Evolutionary conservation across 2,888 invertebrate genomes (phyloP), one percentile per base, ranked within the genome.

Genomic region (Belgica antarctica): DNA sequence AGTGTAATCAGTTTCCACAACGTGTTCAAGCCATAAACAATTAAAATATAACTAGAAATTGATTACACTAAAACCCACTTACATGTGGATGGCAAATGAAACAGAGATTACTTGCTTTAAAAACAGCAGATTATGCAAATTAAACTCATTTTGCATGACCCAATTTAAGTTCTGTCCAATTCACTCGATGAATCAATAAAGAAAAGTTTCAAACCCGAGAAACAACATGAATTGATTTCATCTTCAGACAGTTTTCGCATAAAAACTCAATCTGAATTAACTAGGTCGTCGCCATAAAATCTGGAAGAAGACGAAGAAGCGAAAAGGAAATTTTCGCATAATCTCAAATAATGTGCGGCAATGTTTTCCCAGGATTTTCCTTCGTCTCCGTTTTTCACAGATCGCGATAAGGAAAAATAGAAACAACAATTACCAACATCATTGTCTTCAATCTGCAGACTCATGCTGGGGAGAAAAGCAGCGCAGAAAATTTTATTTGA

Each of bases 221-320:
- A n/a, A 10, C 10, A 31, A 15, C n/a, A n/a, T 12, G n/a, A 41
- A 41, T 41, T 41, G 41, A 41, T 41, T 41, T 41, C 41, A 12
- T 41, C 10, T 41, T 10, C 10, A 41, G 41, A 41, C 41, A 41
- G 41, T 15, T 2, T 41, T 41, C 41, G 15, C 41, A 15, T 41
- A 41, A 41, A 41, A 41, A 41, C n/a, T 41, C 41, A 41, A n/a
- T 41, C 41, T n/a, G 41, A 41, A 41, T 41, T 41, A 52, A 52
- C 52, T 52, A n/a, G 52, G 52, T 52, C 52, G 52, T 19, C 52
- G 52, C 52, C 52, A 52, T 52, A 52, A 52, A 52, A 52, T 52
- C 52, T 52, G 52, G 17, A n/a, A n/a, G n/a, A n/a, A 52, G 52
- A 22, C n/a, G 52, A 17, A n/a, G 17, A 17, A 41, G 41, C 7